A percentile compares a stretch with the other conserved stretches of the same genome.
Conservation (phyloP, 2,113 vertebrate genomes). For the Drymodes brunneopygia region DNA sequence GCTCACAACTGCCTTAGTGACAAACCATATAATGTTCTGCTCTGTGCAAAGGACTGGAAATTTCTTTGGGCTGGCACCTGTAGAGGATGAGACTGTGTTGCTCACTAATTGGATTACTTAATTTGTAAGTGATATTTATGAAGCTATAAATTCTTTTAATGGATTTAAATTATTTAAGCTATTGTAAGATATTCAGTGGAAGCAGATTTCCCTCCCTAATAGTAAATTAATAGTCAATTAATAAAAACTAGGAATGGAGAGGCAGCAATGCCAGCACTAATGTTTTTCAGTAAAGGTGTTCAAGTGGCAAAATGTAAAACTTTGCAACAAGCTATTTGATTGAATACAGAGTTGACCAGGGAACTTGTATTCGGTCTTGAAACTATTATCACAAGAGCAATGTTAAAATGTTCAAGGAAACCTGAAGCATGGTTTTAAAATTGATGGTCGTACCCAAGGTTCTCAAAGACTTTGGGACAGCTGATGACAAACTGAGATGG, state of each 20-base stretch:
- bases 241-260: neutral
- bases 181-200: neutral
- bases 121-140: neutral
- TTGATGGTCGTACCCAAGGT: accelerated
- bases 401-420: neutral
- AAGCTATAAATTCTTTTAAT: neutral
- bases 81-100: neutral
- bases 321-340: neutral
- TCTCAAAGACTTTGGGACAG: neutral
- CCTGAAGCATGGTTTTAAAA: neutral
- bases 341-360: neutral
- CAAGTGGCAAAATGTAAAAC: neutral
- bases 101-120: neutral
- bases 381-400: neutral
- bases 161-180: neutral
- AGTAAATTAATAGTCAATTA: neutral
- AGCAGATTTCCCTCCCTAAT: neutral
- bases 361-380: neutral
- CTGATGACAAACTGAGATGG: neutral
- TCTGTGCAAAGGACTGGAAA: neutral
- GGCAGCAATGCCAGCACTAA: neutral
- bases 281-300: neutral
- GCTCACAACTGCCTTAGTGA: neutral
- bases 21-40: neutral
- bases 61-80: neutral